Percentiles rank a stretch among this genome's conserved stretches.
phyloP scores from a whole-genome alignment of 2,888 invertebrate species.

The Thecocarcelia acutangulata region DNA sequence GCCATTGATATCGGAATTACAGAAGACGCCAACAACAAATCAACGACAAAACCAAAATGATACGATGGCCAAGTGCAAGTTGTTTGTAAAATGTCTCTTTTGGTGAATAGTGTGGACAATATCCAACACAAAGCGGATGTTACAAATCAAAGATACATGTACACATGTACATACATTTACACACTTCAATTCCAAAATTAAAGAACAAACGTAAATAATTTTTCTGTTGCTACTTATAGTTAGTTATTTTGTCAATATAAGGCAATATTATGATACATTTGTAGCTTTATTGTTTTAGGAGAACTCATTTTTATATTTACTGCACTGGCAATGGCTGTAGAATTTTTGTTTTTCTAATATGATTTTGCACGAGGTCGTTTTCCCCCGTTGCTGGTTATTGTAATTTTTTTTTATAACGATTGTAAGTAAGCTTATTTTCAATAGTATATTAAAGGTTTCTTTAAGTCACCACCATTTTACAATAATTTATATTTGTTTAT shows the following conservation, averaged over 20 bases:
- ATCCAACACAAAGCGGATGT: conserved; percentile 45
- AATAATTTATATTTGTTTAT: conserved; percentile 23
- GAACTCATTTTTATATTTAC: conserved; percentile 38
- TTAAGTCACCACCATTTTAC: neutral
- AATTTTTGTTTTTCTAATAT: conserved; percentile 1
- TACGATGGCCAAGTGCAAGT: neutral
- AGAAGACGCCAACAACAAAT: conserved; percentile 13
- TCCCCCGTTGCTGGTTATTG: conserved; percentile 25
- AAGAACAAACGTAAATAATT: conserved; percentile 22
- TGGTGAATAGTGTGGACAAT: conserved; percentile 5
- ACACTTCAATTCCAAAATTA: conserved; percentile 27
- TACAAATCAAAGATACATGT: conserved; percentile 25
- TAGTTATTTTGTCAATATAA: conserved; percentile 37
- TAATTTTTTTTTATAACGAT: neutral
- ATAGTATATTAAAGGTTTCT: neutral
- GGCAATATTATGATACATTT: conserved; percentile 45
- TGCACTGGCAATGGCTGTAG: conserved; percentile 23
- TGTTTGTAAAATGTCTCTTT: neutral
- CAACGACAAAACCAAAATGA: conserved; percentile 1
- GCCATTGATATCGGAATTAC: conserved; percentile 85
- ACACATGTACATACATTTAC: conserved; percentile 4
- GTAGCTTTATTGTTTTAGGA: conserved; percentile 26
- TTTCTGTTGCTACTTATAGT: conserved; percentile 9
- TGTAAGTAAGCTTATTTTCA: neutral
- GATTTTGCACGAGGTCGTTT: conserved; percentile 54